Conservation (phyloP, 2,888 invertebrate species). For the Eurytoma adleriae region DNA sequence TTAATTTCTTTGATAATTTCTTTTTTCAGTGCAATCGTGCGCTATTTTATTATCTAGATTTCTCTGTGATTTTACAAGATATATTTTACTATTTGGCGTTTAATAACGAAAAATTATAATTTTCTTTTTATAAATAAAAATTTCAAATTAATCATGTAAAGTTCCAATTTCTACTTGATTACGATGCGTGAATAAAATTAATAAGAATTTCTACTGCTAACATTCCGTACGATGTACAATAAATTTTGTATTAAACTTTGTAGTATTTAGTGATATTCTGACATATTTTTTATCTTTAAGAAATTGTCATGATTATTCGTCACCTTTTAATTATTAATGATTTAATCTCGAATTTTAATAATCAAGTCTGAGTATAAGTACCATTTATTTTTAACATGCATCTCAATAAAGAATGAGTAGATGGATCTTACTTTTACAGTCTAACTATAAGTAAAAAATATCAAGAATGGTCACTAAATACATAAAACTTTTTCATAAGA, state of each 20-base stretch:
- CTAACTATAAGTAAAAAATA: neutral
- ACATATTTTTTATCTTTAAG: constrained; percentile 25
- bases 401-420: neutral
- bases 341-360: constrained; percentile 1
- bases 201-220: constrained; percentile 17
- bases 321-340: neutral
- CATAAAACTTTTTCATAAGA: neutral
- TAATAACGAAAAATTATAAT: neutral
- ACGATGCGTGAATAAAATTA: constrained; percentile 3
- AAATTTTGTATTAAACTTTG: constrained; percentile 28
- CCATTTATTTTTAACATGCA: constrained; percentile 7
- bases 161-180: constrained; percentile 19
- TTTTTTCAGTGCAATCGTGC: constrained; percentile 53
- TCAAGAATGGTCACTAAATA: constrained; percentile 20
- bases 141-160: constrained; percentile 24
- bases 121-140: neutral
- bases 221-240: constrained; percentile 45
- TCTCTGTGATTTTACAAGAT: constrained; percentile 55
- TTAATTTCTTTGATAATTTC: constrained; percentile 44
- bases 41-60: constrained; percentile 50
- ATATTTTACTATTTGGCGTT: constrained; percentile 26
- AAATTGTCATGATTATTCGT: neutral
- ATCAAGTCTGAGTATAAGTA: constrained; percentile 1
- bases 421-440: neutral
- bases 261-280: constrained; percentile 33